These are phyloP conservation scores for Aphrocallistes beatrix DNA, from an alignment of 37 sponge, comb jelly and placozoan species.

Conservation along the genomic window DNA sequence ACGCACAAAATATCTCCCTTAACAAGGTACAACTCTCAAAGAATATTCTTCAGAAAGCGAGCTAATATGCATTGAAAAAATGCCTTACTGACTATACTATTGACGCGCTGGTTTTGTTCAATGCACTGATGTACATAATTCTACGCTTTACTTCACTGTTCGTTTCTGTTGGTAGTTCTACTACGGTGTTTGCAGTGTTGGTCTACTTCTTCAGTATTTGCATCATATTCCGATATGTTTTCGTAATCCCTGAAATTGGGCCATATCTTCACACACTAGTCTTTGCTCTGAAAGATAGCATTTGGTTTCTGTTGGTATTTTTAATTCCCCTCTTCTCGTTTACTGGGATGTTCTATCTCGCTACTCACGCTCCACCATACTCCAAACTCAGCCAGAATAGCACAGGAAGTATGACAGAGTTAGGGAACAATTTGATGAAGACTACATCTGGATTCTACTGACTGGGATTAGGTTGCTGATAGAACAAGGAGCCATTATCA, in stretches of 20 bases:
- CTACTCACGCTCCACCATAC: neutral
- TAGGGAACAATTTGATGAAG: neutral
- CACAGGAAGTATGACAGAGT: neutral
- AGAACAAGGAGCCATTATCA: conserved; percentile 6
- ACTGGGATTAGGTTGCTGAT: neutral
- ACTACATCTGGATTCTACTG: neutral
- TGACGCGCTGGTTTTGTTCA: neutral
- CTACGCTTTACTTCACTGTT: neutral
- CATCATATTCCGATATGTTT: neutral
- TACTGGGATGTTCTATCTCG: neutral
- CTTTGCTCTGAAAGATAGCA: neutral
- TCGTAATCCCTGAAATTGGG: neutral
- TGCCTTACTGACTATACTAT: neutral
- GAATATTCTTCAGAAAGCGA: no score
- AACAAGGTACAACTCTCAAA: no score
- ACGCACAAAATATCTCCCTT: neutral
- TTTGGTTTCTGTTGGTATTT: neutral
- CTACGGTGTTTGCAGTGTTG: neutral
- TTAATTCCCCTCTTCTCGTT: neutral
- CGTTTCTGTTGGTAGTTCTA: neutral
- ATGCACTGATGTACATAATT: neutral
- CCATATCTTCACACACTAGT: neutral
- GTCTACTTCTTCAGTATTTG: neutral
- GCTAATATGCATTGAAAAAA: neutral
- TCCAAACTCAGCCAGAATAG: neutral